Evolutionary conservation across 1,140 invertebrate genomes (phyloP).

Genomic region (Drepana arcuata): DNA sequence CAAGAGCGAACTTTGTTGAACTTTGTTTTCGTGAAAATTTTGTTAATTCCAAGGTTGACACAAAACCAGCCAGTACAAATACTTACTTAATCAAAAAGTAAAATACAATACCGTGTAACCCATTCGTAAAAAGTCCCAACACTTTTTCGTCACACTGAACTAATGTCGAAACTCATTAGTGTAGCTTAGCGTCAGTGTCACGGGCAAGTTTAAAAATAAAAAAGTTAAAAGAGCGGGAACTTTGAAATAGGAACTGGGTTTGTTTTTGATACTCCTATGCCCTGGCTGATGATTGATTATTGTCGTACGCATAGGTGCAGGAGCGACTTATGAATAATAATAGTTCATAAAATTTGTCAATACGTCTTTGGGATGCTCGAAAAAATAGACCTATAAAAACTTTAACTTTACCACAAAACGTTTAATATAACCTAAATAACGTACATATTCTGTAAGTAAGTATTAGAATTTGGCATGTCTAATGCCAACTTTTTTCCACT

Average conservation of each 20-base stretch:
- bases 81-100: slow-evolving; percentile 10
- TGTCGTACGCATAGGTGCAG: slow-evolving; percentile 12
- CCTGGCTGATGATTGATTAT: slow-evolving; percentile 47
- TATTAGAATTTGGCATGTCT: too few relatives aligned
- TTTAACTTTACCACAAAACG: too few relatives aligned
- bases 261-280: slow-evolving; percentile 40
- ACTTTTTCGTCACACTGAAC: slow-evolving; percentile 40
- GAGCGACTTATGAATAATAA: slow-evolving; percentile 17
- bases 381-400: too few relatives aligned
- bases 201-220: slow-evolving; percentile 60
- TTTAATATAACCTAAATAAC: too few relatives aligned
- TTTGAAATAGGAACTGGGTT: slow-evolving; percentile 51
- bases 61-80: too few relatives aligned
- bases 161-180: slow-evolving; percentile 69
- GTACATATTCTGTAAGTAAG: too few relatives aligned
- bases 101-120: slow-evolving; percentile 25
- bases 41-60: too few relatives aligned
- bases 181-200: slow-evolving; percentile 64
- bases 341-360: slow-evolving; percentile 18
- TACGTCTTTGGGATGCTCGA: too few relatives aligned
- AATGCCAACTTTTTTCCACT: too few relatives aligned
- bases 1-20: too few relatives aligned
- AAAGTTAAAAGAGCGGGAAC: slow-evolving; percentile 34
- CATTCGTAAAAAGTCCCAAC: slow-evolving; percentile 44
- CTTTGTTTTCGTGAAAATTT: too few relatives aligned